These are phyloP conservation scores for Platichthys flesus DNA, from an alignment of 2,113 vertebrate species.

Conservation along the genomic window DNA sequence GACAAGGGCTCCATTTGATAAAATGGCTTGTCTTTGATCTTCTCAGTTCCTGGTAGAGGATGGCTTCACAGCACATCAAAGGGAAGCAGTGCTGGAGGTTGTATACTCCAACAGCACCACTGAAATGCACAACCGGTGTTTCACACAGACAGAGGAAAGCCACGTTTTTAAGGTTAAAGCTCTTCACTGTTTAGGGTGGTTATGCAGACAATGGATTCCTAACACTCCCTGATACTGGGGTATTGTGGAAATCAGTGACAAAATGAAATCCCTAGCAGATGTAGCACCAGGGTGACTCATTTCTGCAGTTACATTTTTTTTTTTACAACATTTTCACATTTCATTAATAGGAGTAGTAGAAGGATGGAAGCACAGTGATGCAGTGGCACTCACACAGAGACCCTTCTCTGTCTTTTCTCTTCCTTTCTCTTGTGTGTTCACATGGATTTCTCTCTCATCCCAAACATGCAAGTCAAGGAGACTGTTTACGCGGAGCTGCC, in stretches of 20 bases:
- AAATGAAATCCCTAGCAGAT: conserved; percentile 44
- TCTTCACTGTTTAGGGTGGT: conserved; percentile 57
- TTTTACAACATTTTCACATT: conserved; percentile 27
- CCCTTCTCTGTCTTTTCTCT: conserved; percentile 16
- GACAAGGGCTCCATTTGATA: conserved; percentile 75
- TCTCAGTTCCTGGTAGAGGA: conserved; percentile 60
- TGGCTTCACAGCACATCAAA: conserved; percentile 65
- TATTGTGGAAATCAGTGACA: conserved; percentile 40
- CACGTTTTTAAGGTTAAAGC: conserved; percentile 57
- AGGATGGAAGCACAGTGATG: conserved; percentile 37
- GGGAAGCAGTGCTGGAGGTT: conserved; percentile 53
- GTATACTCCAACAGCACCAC: conserved; percentile 41
- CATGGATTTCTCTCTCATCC: conserved; percentile 34
- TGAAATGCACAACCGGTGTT: conserved; percentile 30
- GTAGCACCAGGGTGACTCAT: conserved; percentile 60
- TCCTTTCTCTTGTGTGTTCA: background rate
- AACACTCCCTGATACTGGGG: conserved; percentile 20
- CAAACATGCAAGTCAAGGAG: conserved; percentile 48
- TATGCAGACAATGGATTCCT: conserved; percentile 44
- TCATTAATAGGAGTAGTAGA: conserved; percentile 69
- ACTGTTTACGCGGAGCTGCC: conserved; percentile 45
- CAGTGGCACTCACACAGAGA: conserved; percentile 44
- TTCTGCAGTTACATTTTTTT: conserved; percentile 63
- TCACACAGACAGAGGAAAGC: background rate
- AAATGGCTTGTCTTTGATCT: conserved; percentile 74